Base-by-base conservation (phyloP, 1,140 invertebrate species). In the Papilio polyxenes region DNA sequence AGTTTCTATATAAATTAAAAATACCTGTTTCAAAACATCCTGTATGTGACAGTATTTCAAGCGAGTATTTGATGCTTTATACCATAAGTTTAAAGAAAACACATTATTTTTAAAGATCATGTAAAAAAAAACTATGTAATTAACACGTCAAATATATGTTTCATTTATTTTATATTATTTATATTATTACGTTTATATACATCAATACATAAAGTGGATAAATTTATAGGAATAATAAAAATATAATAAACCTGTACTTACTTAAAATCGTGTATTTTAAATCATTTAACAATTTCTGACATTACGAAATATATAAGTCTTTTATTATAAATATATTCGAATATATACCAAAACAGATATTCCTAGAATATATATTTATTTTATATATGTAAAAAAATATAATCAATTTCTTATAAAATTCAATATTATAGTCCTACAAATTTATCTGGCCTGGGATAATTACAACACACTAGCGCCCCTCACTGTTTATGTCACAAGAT, bases 321-420 rank as follows among this genome's bases (percentile, higher is more conserved):
- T 65, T 23, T 56, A 53, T 53, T 53, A 53, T 53, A 56, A 17
- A 13, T 17, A 56, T 65, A 23, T 31, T 65, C 62, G 62, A 65
- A 65, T 65, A 62, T 62, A 65, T 65, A 65, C 4, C 23, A 31
- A 13, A 65, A 31, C 23, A 65, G 62, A 23, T 65, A 65, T 65
- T 65, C 62, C 62, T 65, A 31, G 62, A 3, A 31, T 11, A 5
- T 11, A 5, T 17, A 56, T 56, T 0, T 3, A 65, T 2, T 11
- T 8, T n/a, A 62, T 59, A 23, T 62, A 62, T 62, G 59, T 62
- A 65, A 65, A 65, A 65, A 65, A 31, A 31, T 65, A 31, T 65
- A 65, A 31, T 31, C 62, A 31, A 13, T 65, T 65, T 65, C 20
- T 65, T 65, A 23, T 62, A 59, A 20, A 10, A 23, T 20, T 62